Conservation (phyloP, 1,140 invertebrate species). For the Catajapyx aquilonaris region DNA sequence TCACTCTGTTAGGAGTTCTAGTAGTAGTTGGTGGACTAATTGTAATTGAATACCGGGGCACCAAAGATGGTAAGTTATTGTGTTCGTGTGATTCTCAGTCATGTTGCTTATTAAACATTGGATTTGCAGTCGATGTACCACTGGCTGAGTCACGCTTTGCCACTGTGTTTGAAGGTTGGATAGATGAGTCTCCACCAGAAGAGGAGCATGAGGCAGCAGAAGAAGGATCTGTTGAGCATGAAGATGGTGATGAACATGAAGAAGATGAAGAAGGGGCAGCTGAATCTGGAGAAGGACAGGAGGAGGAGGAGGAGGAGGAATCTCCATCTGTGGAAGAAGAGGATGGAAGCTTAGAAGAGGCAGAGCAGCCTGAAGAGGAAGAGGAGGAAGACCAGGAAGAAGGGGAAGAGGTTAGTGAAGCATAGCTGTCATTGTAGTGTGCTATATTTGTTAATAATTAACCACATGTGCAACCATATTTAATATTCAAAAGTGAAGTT, state of each 20-base stretch:
- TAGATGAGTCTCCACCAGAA: constrained; percentile 34
- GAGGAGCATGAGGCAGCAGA: constrained; percentile 5
- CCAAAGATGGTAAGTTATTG: constrained; percentile 50
- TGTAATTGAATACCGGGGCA: constrained; percentile 51
- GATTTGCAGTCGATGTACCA: constrained; percentile 42
- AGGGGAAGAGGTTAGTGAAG: constrained; percentile 17
- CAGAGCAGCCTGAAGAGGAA: constrained; percentile 18
- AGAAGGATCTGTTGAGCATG: constrained; percentile 13
- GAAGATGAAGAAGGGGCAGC: constrained; percentile 18
- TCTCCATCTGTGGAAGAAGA: constrained; percentile 34
- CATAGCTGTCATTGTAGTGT: too few relatives aligned
- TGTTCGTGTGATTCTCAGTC: too few relatives aligned
- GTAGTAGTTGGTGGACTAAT: constrained; percentile 48
- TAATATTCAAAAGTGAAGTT: too few relatives aligned
- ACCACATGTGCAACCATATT: too few relatives aligned
- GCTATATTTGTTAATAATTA: too few relatives aligned
- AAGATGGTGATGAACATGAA: constrained; percentile 13
- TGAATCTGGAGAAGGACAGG: constrained; percentile 33
- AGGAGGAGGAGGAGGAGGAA: constrained; percentile 30
- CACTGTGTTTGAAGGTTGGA: constrained; percentile 49
- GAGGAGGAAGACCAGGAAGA: constrained; percentile 27
- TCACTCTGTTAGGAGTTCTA: constrained; percentile 42
- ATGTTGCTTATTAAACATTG: too few relatives aligned
- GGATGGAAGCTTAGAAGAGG: constrained; percentile 40
- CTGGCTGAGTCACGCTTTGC: constrained; percentile 45